phyloP scores from a whole-genome alignment of 2,888 invertebrate genomes.

The Hetaerina titia region DNA sequence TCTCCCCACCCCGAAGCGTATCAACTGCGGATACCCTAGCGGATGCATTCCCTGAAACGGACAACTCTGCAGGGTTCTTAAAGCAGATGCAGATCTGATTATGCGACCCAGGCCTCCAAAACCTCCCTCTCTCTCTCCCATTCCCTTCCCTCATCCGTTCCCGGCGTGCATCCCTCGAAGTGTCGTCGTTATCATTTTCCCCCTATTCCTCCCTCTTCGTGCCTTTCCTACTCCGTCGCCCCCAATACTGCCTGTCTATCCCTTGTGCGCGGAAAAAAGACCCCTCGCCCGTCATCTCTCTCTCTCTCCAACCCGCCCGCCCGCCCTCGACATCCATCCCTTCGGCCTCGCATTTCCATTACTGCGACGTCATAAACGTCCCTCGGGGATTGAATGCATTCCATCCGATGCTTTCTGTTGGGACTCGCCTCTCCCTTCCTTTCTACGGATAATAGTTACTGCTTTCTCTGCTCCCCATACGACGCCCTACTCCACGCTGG shows the following conservation, averaged over 20 bases:
- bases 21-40: not conserved
- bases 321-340: not conserved
- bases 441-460: not conserved
- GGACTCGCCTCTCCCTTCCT: not conserved
- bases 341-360: constrained; percentile 16
- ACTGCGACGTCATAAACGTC: constrained; percentile 28
- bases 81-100: constrained; percentile 50
- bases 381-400: constrained; percentile 31
- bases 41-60: not conserved
- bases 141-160: not conserved
- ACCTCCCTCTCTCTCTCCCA: not conserved
- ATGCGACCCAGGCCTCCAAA: not conserved
- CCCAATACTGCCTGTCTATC: no score
- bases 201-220: not conserved
- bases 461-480: not conserved
- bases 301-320: not conserved
- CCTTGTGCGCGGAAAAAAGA: no score
- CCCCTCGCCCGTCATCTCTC: not conserved
- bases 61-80: constrained; percentile 17
- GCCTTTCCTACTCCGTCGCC: not conserved
- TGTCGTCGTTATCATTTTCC: not conserved
- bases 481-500: not conserved
- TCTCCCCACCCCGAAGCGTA: not conserved
- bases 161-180: not conserved
- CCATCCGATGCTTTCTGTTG: not conserved